Percentiles rank a stretch among this genome's conserved stretches.
phyloP scores from a whole-genome alignment of 1,140 invertebrate genomes.

The Zaprionus ornatus region DNA sequence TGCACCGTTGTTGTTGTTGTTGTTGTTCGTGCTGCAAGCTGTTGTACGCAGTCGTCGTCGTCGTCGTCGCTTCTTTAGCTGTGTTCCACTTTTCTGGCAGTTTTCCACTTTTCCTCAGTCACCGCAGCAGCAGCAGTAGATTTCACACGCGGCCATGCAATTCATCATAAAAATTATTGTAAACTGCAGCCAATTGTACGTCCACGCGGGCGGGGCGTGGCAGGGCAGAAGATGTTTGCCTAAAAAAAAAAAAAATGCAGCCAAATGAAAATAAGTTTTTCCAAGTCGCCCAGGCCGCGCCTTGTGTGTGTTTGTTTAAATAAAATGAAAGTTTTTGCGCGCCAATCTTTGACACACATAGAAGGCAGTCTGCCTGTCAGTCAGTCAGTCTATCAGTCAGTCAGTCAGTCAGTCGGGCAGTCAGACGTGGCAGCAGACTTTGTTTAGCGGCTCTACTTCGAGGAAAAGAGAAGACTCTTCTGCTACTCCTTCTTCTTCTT shows the following conservation, averaged over 20 bases:
- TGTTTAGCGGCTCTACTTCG: slow-evolving; percentile 46
- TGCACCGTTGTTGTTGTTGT: slow-evolving; percentile 42
- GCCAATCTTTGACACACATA: slow-evolving; percentile 78
- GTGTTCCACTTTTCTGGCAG: slow-evolving; percentile 77
- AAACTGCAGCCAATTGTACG: slow-evolving; percentile 66
- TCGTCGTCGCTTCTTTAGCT: slow-evolving; percentile 72
- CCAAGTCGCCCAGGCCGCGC: slow-evolving; percentile 70
- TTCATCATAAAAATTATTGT: slow-evolving; percentile 82
- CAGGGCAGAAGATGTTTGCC: slow-evolving; percentile 53
- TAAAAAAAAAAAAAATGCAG: slow-evolving; percentile 46
- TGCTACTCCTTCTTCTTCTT: not conserved
- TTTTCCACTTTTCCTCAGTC: slow-evolving; percentile 76
- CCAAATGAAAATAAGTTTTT: slow-evolving; percentile 80
- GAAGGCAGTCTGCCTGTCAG: slow-evolving; percentile 52
- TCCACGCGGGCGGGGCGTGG: slow-evolving; percentile 14
- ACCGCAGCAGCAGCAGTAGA: slow-evolving; percentile 54
- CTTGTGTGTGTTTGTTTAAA: slow-evolving; percentile 77
- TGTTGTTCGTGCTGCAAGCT: slow-evolving; percentile 31
- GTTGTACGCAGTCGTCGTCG: slow-evolving; percentile 52
- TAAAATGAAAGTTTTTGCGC: slow-evolving; percentile 81
- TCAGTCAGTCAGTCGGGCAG: slow-evolving; percentile 40
- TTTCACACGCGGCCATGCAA: slow-evolving; percentile 82
- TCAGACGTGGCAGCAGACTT: slow-evolving; percentile 68
- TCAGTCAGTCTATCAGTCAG: slow-evolving; percentile 27
- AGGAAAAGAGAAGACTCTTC: slow-evolving; percentile 1